Evolutionary conservation across 2,888 invertebrate species (phyloP).

Genomic region (Euclidia mi): DNA sequence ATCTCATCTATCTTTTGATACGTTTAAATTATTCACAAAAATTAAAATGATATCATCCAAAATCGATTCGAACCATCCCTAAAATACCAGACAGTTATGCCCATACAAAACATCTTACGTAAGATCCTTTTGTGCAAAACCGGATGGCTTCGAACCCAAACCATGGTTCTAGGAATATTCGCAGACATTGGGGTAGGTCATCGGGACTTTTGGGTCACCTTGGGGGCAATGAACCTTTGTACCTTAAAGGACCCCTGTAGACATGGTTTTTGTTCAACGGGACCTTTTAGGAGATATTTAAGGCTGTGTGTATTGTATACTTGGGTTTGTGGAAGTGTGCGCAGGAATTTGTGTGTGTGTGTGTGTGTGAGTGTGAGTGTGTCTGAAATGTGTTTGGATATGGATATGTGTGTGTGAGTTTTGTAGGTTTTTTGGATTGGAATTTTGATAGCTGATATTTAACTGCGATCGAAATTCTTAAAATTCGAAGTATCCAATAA

Average conservation of each 20-base stretch:
- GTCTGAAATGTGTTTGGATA: not conserved
- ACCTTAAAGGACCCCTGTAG: conserved; percentile 40
- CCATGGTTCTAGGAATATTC: conserved; percentile 79
- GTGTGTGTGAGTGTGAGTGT: not conserved
- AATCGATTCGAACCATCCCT: conserved; percentile 21
- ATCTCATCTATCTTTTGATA: no score
- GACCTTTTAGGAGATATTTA: conserved; percentile 23
- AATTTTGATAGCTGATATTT: no score
- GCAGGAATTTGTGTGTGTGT: not conserved
- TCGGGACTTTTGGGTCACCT: conserved; percentile 81
- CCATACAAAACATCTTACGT: conserved; percentile 39
- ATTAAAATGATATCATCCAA: no score
- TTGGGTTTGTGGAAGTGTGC: not conserved
- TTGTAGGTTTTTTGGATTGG: no score
- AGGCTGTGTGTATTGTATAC: not conserved
- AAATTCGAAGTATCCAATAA: no score
- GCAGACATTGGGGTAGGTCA: conserved; percentile 80
- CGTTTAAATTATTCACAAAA: no score
- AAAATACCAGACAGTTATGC: conserved; percentile 44
- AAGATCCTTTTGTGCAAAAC: conserved; percentile 53
- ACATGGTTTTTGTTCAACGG: conserved; percentile 33
- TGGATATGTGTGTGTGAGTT: no score
- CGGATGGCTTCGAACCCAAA: conserved; percentile 54
- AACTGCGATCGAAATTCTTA: no score
- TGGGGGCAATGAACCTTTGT: conserved; percentile 73